A percentile compares a stretch with the other conserved stretches of the same genome.
Evolutionary conservation across 23 tunicate species (phyloP).

Genomic region (Ciona savignyi): DNA sequence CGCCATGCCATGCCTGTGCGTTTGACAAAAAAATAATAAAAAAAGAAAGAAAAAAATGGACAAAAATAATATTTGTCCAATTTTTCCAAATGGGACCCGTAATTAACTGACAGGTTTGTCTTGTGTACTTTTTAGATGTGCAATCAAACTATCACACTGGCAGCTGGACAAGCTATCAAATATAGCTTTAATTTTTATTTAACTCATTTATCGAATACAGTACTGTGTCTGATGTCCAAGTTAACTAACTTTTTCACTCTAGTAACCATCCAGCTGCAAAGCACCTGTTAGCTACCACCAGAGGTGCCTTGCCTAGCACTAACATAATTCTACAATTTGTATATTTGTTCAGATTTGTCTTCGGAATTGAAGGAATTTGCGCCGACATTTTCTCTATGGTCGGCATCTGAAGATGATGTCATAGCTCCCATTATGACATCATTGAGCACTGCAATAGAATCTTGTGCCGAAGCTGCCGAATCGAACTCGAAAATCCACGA

Average conservation of each 20-base stretch:
- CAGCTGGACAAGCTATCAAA: no score
- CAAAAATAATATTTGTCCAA: no score
- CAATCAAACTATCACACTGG: no score
- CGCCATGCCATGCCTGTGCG: no score
- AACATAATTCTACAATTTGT: neutral
- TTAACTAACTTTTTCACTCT: no score
- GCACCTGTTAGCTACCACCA: neutral
- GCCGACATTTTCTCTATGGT: constrained; percentile 77
- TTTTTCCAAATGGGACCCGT: no score
- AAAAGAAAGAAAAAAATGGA: no score
- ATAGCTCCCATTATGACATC: constrained; percentile 66
- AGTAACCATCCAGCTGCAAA: no score
- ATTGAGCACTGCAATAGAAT: constrained; percentile 27
- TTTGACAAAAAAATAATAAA: no score
- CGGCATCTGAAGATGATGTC: constrained; percentile 42
- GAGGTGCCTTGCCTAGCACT: neutral
- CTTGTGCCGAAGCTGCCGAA: constrained; percentile 46
- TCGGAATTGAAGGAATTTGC: constrained; percentile 60
- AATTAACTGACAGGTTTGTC: no score
- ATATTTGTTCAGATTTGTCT: constrained; percentile 21
- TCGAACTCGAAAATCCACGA: constrained; percentile 38
- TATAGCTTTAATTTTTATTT: constrained; percentile 8
- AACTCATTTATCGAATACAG: neutral
- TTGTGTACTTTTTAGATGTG: no score
- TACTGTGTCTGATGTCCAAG: no score